phyloP scores from a whole-genome alignment of 2,797 vertebrate species.

The Linurgus olivaceus region DNA sequence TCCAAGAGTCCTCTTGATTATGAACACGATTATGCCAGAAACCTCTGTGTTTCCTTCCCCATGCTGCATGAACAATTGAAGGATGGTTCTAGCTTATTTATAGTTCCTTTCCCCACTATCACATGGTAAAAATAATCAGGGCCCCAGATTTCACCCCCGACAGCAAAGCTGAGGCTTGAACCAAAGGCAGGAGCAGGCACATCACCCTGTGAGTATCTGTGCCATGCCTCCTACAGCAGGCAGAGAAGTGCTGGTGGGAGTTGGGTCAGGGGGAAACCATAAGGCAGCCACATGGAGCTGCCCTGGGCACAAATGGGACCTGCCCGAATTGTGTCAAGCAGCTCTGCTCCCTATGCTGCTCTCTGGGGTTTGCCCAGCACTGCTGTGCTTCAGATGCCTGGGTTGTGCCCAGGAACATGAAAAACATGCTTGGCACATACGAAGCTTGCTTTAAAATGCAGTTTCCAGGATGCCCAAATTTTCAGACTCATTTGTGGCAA shows the following conservation, averaged over 20 bases:
- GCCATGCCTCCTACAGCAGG: not conserved
- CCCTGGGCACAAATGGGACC: not conserved
- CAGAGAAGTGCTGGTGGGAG: not conserved
- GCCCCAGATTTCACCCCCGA: not conserved
- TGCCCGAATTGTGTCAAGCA: not conserved
- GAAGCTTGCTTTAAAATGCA: not conserved
- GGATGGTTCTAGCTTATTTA: not conserved
- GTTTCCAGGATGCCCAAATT: not conserved
- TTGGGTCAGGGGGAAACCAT: fast-evolving
- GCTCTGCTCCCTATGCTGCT: not conserved
- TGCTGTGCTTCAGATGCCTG: not conserved
- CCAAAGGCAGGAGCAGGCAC: not conserved
- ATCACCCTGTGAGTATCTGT: not conserved
- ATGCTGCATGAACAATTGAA: not conserved
- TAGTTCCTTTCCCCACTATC: not conserved
- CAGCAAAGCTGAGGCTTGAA: not conserved
- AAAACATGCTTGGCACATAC: not conserved
- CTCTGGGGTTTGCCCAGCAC: fast-evolving
- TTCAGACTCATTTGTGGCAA: not conserved
- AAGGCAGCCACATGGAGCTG: not conserved
- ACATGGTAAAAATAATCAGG: not conserved
- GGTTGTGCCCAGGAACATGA: not conserved
- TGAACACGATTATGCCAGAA: not conserved
- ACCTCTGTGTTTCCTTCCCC: not conserved
- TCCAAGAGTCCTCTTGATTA: not conserved